A percentile compares a stretch with the other conserved stretches of the same genome.
phyloP scores from a whole-genome alignment of 2,888 invertebrate species.

The Athripsodes cinereus region DNA sequence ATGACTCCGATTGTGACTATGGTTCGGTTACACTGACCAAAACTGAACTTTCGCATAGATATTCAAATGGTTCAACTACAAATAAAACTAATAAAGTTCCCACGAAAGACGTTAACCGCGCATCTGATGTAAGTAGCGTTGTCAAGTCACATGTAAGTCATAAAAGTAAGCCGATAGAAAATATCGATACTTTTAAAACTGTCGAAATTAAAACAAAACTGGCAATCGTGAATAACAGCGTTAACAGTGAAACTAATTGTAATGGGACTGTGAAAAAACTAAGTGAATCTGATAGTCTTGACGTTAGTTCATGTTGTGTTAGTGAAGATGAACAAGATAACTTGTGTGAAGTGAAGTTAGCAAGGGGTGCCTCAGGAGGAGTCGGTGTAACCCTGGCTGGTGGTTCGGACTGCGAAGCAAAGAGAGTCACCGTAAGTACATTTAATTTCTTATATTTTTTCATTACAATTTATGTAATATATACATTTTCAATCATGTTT shows the following conservation, averaged over 20 bases:
- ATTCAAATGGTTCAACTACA: constrained; percentile 14
- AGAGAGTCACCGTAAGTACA: constrained; percentile 78
- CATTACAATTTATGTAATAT: no score
- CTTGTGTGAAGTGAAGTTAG: constrained; percentile 34
- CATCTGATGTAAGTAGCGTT: not conserved
- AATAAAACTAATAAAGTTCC: constrained; percentile 9
- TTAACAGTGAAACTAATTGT: not conserved
- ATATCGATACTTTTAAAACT: not conserved
- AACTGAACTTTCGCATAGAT: constrained; percentile 15
- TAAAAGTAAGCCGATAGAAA: not conserved
- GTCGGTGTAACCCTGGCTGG: constrained; percentile 86
- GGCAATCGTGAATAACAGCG: not conserved
- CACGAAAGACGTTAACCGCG: constrained; percentile 3
- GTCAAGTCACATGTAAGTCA: constrained; percentile 1
- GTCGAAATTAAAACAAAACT: not conserved
- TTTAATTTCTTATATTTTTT: no score
- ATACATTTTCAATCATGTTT: no score
- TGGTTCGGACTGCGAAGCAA: constrained; percentile 85
- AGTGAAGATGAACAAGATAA: constrained; percentile 18
- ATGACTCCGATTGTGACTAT: constrained; percentile 25
- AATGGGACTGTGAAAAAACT: not conserved
- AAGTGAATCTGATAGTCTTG: constrained; percentile 13
- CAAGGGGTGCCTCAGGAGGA: constrained; percentile 51
- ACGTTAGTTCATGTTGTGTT: constrained; percentile 10
- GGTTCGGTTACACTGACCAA: constrained; percentile 14